Base-by-base conservation (phyloP, 2,888 invertebrate genomes). In the Notodonta ziczac region DNA sequence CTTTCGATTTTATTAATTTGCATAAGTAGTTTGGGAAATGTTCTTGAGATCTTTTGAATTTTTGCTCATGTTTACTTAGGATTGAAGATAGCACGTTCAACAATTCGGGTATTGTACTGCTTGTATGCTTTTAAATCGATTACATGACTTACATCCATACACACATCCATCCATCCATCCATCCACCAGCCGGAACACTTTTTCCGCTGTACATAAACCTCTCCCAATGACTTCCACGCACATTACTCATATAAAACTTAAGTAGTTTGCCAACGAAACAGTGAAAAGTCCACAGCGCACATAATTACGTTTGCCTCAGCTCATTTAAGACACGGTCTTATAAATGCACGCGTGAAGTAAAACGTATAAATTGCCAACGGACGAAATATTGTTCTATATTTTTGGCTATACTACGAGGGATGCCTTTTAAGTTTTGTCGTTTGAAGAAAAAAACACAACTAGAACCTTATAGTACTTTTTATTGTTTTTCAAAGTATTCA, bases 261-360 rank as follows among this genome's bases (percentile, higher is more conserved):
- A 77, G 76, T 77, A 74, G 82, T 80, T 73, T 72, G 71, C 73
- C 70, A 72, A 72, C 73, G 73, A 73, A 76, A 72, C 67, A 66
- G 68, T 74, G 72, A 65, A 74, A 73, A 76, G 24, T 24, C 24
- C 24, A 24, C 78, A 78, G 78, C 64, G 71, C 74, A 71, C 74
- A 70, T 84, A 82, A 85, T 86, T 84, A 83, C 80, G 83, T 83
- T 82, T 83, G 74, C 73, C 63, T 63, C 64, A 69, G 67, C 69
- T 76, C 70, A 70, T 76, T 77, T 77, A 61, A 63, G 70, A 74
- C 70, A 70, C 74, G 65, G 67, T 59, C 74, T 80, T 73, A 73
- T 79, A 76, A 76, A 79, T 73, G 77, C 76, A 69, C 48, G 62
- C 57, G 58, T 35, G 51, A 60, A 61, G 35, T 58, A 58, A 56